These are phyloP conservation scores for Brachionus asplanchnoidis DNA, from an alignment of 1,140 invertebrate genomes.

Conservation along the genomic window DNA sequence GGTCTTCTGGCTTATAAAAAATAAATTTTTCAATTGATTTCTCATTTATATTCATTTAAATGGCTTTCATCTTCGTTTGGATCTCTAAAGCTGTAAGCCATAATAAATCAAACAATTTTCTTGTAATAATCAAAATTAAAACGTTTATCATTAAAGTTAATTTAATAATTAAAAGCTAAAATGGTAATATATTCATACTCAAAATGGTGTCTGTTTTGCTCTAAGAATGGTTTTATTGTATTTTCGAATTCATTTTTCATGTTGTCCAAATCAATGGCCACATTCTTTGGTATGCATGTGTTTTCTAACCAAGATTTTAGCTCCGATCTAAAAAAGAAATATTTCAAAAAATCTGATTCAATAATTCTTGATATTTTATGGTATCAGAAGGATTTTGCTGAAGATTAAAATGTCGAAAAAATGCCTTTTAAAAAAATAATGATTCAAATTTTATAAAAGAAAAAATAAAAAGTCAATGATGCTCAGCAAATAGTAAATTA, in stretches of 20 bases:
- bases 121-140: conserved; percentile 51
- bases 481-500: too few species aligned
- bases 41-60: neutral
- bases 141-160: conserved; percentile 45
- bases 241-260: conserved; percentile 51
- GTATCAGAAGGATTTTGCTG: neutral
- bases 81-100: conserved; percentile 59
- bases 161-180: neutral
- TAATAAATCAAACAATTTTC: conserved; percentile 57
- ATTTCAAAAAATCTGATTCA: too few species aligned
- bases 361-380: too few species aligned
- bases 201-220: conserved; percentile 48
- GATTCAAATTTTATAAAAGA: too few species aligned
- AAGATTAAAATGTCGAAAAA: too few species aligned
- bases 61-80: conserved; percentile 42
- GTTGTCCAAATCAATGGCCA: conserved; percentile 48
- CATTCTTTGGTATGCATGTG: conserved; percentile 49
- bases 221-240: conserved; percentile 51
- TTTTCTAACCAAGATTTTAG: conserved; percentile 46
- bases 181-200: conserved; percentile 44
- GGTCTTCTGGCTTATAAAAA: neutral
- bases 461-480: too few species aligned
- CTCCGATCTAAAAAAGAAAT: conserved; percentile 46
- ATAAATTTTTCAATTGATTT: neutral
- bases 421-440: too few species aligned